Percentiles rank a stretch among this genome's conserved stretches.
These are phyloP conservation scores for Drosophila ezoana DNA, from an alignment of 2,888 invertebrate species.

Conservation along the genomic window DNA sequence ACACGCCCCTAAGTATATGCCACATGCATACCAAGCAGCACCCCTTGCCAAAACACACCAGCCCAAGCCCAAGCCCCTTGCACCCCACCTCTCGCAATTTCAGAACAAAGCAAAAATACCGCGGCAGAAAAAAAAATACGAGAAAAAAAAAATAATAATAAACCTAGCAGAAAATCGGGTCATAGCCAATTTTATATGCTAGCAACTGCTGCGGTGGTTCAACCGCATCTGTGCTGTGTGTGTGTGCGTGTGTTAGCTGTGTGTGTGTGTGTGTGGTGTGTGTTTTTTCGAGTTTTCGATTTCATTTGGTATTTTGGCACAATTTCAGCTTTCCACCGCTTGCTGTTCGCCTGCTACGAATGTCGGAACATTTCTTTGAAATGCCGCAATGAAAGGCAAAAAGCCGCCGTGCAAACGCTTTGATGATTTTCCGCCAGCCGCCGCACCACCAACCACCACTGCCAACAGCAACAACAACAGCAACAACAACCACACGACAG, in stretches of 20 bases:
- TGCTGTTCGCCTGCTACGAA: conserved; percentile 75
- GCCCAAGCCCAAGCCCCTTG: neutral
- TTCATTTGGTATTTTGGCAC: conserved; percentile 72
- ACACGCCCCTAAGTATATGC: conserved; percentile 39
- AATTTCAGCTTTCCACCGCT: conserved; percentile 61
- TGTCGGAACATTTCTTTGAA: conserved; percentile 82
- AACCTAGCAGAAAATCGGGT: conserved; percentile 72
- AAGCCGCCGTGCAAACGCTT: conserved; percentile 74
- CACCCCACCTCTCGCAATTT: neutral
- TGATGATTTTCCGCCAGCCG: conserved; percentile 79
- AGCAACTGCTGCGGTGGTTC: conserved; percentile 56
- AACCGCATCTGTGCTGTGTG: conserved; percentile 27
- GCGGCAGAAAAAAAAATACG: conserved; percentile 26
- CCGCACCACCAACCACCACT: conserved; percentile 30
- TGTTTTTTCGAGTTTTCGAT: conserved; percentile 69
- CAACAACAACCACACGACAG: conserved; percentile 18
- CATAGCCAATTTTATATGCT: conserved; percentile 78
- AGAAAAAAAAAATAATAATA: conserved; percentile 40
- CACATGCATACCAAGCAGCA: conserved; percentile 14
- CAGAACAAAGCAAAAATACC: conserved; percentile 39
- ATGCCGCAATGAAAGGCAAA: conserved; percentile 75
- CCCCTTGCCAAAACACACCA: conserved; percentile 4
- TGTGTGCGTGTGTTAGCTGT: conserved; percentile 14
- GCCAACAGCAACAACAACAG: conserved; percentile 19
- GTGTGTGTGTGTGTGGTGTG: conserved; percentile 28